phyloP scores from a whole-genome alignment of 2,113 vertebrate species.

The Microcebus griseorufus region DNA sequence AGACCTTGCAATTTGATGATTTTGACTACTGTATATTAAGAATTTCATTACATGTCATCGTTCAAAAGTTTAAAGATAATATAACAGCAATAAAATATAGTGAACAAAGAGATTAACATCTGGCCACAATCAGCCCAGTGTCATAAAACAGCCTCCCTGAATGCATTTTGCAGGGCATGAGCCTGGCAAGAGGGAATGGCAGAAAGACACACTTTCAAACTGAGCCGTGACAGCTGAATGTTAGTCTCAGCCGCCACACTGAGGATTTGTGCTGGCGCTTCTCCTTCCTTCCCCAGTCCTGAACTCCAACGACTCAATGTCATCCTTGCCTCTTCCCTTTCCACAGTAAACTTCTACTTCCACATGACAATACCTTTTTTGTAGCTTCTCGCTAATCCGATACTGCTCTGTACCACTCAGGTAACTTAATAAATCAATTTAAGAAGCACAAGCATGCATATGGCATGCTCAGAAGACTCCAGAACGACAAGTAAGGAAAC shows the following conservation, averaged over 20 bases:
- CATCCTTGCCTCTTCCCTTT: not conserved
- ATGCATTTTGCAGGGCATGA: not conserved
- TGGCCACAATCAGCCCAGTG: slow-evolving; percentile 6
- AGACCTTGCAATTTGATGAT: not conserved
- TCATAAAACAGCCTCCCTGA: not conserved
- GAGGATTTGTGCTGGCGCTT: not conserved
- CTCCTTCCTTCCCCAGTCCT: slow-evolving; percentile 17
- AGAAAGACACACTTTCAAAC: not conserved
- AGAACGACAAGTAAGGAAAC: not conserved
- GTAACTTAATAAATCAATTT: slow-evolving; percentile 30
- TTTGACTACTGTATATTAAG: slow-evolving; percentile 15
- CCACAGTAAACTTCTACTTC: not conserved
- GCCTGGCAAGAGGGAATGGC: not conserved
- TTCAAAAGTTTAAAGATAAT: slow-evolving; percentile 19
- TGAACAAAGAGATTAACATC: not conserved
- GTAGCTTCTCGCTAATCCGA: not conserved
- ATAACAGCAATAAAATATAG: not conserved
- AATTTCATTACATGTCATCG: not conserved
- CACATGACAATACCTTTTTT: not conserved
- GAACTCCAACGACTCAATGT: not conserved
- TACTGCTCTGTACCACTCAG: not conserved
- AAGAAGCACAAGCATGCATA: not conserved
- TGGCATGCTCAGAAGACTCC: not conserved
- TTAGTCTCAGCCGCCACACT: not conserved
- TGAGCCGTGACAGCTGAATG: not conserved